These are phyloP conservation scores for Pitangus sulphuratus DNA, from an alignment of 2,797 vertebrate species.

Conservation along the genomic window DNA sequence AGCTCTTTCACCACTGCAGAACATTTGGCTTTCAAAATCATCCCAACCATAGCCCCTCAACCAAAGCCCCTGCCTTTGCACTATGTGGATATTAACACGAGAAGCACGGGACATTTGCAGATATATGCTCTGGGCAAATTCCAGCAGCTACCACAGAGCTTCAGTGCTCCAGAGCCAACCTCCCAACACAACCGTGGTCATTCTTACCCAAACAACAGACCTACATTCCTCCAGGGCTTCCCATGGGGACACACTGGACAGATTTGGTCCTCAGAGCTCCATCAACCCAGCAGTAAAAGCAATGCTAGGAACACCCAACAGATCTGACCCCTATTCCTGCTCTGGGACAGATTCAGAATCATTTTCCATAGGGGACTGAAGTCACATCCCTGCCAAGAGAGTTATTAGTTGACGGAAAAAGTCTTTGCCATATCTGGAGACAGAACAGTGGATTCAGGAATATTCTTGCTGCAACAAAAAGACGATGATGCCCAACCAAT, in stretches of 20 bases:
- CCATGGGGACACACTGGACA: not conserved
- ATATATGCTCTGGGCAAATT: not conserved
- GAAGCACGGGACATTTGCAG: not conserved
- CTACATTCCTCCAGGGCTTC: not conserved
- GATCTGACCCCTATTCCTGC: not conserved
- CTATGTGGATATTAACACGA: not conserved
- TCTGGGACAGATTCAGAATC: not conserved
- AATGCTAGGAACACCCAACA: not conserved
- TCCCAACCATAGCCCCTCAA: not conserved
- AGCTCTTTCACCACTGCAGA: not conserved
- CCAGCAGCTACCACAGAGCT: not conserved
- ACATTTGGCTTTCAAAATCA: not conserved
- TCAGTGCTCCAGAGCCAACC: not conserved
- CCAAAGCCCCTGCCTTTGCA: rapidly evolving
- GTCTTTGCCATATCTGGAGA: not conserved
- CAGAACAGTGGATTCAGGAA: not conserved
- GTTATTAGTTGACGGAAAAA: not conserved
- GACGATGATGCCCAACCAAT: not conserved
- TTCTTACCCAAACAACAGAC: not conserved
- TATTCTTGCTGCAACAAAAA: not conserved
- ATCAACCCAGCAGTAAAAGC: not conserved
- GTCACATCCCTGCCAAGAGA: not conserved
- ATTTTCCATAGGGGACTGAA: not conserved
- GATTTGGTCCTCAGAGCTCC: not conserved
- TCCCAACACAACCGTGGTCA: rapidly evolving